Conservation (phyloP, 53 echinoderm and acorn worm genomes). For the Hippasteria phrygiana region DNA sequence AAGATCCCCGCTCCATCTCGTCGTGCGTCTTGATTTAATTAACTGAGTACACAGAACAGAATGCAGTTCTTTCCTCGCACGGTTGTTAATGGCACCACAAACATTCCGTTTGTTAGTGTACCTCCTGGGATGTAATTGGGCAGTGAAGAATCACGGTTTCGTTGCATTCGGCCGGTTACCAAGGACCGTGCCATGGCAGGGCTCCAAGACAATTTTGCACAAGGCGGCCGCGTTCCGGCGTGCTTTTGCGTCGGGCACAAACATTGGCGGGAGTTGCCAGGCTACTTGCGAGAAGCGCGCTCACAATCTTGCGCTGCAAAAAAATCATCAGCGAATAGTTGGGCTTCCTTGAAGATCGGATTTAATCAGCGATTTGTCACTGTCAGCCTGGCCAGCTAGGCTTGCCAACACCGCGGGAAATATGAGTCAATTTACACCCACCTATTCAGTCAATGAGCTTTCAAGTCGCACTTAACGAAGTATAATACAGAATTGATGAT, state of each 20-base stretch:
- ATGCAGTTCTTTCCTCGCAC: too few species aligned
- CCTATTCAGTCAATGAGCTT: neutral
- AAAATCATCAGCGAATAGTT: slow-evolving; percentile 3
- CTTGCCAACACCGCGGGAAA: neutral
- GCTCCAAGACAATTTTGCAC: neutral
- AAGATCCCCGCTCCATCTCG: neutral
- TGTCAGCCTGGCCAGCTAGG: neutral
- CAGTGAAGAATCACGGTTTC: neutral
- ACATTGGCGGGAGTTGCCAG: slow-evolving; percentile 42
- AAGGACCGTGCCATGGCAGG: neutral
- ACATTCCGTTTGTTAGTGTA: slow-evolving; percentile 29
- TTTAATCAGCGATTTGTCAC: slow-evolving; percentile 34
- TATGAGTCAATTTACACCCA: slow-evolving; percentile 1
- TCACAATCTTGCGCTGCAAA: neutral
- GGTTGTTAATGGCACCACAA: slow-evolving; percentile 46
- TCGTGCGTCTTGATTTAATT: slow-evolving; percentile 14
- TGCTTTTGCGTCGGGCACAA: neutral
- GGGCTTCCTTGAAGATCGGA: slow-evolving; percentile 10
- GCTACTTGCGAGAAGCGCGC: slow-evolving; percentile 21
- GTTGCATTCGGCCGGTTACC: slow-evolving; percentile 1
- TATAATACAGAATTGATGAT: slow-evolving; percentile 13
- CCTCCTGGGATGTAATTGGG: slow-evolving; percentile 10
- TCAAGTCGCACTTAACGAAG: neutral
- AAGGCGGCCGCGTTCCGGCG: neutral
- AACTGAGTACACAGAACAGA: neutral